Evolutionary conservation across 37 sponge, comb jelly and placozoan species (phyloP), one percentile per base, ranked within the genome.

Genomic region (Beroe ovata): DNA sequence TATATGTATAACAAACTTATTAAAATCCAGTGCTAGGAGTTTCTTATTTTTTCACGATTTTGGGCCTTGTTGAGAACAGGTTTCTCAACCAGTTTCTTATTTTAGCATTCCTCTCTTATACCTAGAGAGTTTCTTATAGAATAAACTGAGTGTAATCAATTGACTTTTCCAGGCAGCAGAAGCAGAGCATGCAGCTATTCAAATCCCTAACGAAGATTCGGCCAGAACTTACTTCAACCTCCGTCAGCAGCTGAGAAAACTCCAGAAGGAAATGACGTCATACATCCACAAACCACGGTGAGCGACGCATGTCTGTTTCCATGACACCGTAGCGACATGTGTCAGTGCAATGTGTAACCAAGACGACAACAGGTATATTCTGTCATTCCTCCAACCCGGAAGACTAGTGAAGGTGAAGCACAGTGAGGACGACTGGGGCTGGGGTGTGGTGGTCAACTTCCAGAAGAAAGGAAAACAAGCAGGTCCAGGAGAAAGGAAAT

Each of bases 341-440:
- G 54, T 47, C 6, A 11, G 6, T 47, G 11, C 54, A 47, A 11
- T 47, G 54, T 11, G 11, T 47, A 16, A 47, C 54, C 54, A 47
- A 16, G 54, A 47, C 54, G 11, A 47, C 54, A 94, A 95, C 29
- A 89, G 90, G 64, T 96, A 94, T 88, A 89, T 91, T 60, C 90
- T 98, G 39, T 95, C 99, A 14, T 98, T 96, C 90, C 92, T 98
- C 29, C 96, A 98, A 37, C 95, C 99, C 0, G 99, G 99, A 1
- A 32, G 99, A 36, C 88, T 98, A 41, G 92, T 96, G 32, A 90
- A 91, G 81, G 95, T 95, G 54, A 61, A 89, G 23, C 72, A 91
- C 60, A 72, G 88, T n/a, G 96, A 94, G 26, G 94, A 91, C 60
- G 90, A 98, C 90, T 98, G 92, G 90, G 99, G 99, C 40, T 98